These are phyloP conservation scores for Camarhynchus parvulus DNA, from an alignment of 2,113 vertebrate genomes.

Conservation along the genomic window DNA sequence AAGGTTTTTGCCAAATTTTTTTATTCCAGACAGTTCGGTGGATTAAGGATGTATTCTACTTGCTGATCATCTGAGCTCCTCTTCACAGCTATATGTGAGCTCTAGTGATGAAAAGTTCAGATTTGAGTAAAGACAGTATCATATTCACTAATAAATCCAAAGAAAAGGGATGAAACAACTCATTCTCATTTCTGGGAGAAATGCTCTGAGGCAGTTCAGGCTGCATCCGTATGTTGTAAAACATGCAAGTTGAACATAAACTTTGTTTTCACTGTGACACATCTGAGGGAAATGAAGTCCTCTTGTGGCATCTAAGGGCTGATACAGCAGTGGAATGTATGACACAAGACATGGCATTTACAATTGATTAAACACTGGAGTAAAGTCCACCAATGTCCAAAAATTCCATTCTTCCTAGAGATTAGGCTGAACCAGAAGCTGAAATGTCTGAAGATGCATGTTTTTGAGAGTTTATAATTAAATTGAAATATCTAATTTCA, in stretches of 20 bases:
- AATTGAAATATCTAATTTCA: not conserved
- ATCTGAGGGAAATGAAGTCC: not conserved
- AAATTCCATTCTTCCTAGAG: not conserved
- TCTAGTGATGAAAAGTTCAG: not conserved
- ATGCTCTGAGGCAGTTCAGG: not conserved
- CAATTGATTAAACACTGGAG: not conserved
- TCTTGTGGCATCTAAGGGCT: not conserved
- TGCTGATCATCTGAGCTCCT: not conserved
- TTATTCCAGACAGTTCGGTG: not conserved
- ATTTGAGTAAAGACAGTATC: not conserved
- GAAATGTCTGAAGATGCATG: not conserved
- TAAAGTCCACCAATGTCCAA: not conserved
- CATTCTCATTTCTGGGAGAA: not conserved
- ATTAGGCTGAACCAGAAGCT: accelerated
- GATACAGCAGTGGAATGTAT: not conserved
- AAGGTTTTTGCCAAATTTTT: not conserved
- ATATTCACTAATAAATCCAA: not conserved
- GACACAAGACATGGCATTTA: not conserved
- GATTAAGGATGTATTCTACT: not conserved
- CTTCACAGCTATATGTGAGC: not conserved
- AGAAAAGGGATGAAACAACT: not conserved
- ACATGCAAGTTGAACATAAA: not conserved
- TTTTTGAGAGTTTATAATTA: not conserved
- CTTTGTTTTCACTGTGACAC: not conserved
- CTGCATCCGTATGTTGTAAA: not conserved